Evolutionary conservation across 2,113 vertebrate species (phyloP).

Genomic region (Chaetodon trifascialis): DNA sequence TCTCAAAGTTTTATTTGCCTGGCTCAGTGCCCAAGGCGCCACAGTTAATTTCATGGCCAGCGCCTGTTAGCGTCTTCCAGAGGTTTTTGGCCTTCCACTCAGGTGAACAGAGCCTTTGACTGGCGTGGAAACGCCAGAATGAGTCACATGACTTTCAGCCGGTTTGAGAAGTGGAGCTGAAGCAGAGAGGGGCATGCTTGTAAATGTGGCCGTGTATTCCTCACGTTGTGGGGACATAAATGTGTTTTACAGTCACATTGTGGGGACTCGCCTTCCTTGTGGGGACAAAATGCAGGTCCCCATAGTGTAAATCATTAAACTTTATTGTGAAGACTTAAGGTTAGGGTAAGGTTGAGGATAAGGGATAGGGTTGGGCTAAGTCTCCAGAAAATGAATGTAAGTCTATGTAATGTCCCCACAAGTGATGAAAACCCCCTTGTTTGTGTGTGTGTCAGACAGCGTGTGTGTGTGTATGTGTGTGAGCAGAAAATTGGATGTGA

Average conservation of each 20-base stretch:
- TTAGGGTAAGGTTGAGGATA: too few relatives aligned
- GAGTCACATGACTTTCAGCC: slow-evolving; percentile 6
- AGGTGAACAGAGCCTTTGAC: slow-evolving; percentile 35
- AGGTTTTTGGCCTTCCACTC: slow-evolving; percentile 4
- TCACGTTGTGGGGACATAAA: too few relatives aligned
- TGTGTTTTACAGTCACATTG: neutral
- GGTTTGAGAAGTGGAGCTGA: neutral
- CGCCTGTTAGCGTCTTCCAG: neutral
- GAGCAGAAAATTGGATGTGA: slow-evolving; percentile 35
- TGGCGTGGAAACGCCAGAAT: neutral
- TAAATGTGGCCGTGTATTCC: neutral
- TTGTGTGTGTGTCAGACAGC: too few relatives aligned
- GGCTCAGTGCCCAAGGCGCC: slow-evolving; percentile 2
- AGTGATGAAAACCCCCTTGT: too few relatives aligned
- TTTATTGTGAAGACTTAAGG: too few relatives aligned
- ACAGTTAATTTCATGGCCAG: neutral
- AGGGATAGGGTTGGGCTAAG: too few relatives aligned
- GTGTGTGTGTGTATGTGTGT: slow-evolving; percentile 7
- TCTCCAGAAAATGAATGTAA: too few relatives aligned
- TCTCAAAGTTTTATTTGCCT: slow-evolving; percentile 22
- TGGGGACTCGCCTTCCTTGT: too few relatives aligned
- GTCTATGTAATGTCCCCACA: too few relatives aligned
- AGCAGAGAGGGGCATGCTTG: neutral
- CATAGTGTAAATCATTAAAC: too few relatives aligned
- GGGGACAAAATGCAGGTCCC: too few relatives aligned